phyloP scores from a whole-genome alignment of 2,888 invertebrate species.

The Pristionchus japonicus region DNA sequence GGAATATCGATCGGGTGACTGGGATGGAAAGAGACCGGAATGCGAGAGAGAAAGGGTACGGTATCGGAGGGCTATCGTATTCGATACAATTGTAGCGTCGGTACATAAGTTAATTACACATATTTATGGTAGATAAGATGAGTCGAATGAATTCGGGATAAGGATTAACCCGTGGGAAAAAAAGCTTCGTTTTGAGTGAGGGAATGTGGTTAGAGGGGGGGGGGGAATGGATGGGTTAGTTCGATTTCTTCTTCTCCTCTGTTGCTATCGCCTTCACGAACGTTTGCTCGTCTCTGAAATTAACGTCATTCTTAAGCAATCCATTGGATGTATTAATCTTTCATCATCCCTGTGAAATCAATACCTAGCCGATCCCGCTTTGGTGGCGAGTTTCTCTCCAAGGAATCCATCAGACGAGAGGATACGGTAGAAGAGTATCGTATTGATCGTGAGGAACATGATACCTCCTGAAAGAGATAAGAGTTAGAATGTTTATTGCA shows the following conservation, averaged over 20 bases:
- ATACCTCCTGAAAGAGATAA: constrained; percentile 52
- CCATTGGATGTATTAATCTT: neutral
- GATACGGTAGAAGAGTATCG: constrained; percentile 64
- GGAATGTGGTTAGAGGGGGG: constrained; percentile 13
- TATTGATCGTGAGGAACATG: constrained; percentile 65
- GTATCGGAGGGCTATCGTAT: neutral
- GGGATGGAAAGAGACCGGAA: neutral
- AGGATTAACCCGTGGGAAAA: neutral
- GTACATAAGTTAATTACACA: constrained; percentile 33
- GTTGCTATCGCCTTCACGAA: constrained; percentile 43
- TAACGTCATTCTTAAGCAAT: neutral
- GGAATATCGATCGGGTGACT: constrained; percentile 1
- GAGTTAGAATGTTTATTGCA: neutral
- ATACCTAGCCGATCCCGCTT: neutral
- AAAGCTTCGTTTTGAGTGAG: constrained; percentile 36
- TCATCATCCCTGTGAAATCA: neutral
- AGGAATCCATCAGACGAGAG: constrained; percentile 68
- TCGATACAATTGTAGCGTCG: neutral
- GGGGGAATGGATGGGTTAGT: neutral
- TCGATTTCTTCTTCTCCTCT: constrained; percentile 16
- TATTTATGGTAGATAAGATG: constrained; percentile 38
- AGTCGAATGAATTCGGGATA: constrained; percentile 17
- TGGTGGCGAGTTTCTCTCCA: constrained; percentile 48
- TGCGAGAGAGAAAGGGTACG: neutral
- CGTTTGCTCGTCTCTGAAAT: constrained; percentile 39